Conservation (phyloP, 2,888 invertebrate species). For the Andrena chrysosceles region DNA sequence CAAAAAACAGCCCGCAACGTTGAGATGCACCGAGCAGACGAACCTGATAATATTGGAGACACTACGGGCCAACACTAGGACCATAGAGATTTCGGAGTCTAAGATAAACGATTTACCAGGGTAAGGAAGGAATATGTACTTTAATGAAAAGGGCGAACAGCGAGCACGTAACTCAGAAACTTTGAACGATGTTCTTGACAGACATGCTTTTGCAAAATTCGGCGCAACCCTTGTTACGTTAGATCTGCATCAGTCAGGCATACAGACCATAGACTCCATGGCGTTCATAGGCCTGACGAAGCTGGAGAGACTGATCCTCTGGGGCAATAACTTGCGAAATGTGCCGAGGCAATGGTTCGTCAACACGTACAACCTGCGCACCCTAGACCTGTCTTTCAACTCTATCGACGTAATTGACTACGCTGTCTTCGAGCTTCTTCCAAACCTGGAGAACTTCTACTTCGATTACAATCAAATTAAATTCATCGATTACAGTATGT, state of each 20-base stretch:
- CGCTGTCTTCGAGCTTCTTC: conserved; percentile 66
- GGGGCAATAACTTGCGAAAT: conserved; percentile 75
- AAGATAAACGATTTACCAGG: conserved; percentile 56
- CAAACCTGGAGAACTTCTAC: conserved; percentile 73
- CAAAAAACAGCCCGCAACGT: neutral
- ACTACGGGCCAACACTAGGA: conserved; percentile 53
- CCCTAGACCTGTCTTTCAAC: conserved; percentile 80
- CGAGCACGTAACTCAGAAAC: neutral
- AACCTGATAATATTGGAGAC: conserved; percentile 50
- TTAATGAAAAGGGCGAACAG: neutral
- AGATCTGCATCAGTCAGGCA: conserved; percentile 73
- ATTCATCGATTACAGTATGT: conserved; percentile 71
- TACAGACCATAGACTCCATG: conserved; percentile 69
- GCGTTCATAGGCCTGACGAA: conserved; percentile 73
- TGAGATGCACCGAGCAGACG: conserved; percentile 60
- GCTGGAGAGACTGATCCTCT: conserved; percentile 74
- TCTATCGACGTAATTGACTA: conserved; percentile 71
- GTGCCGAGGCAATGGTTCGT: conserved; percentile 72
- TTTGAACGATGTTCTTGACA: conserved; percentile 42
- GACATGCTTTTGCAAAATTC: conserved; percentile 74
- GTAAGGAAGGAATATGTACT: conserved; percentile 64
- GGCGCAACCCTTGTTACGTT: conserved; percentile 64
- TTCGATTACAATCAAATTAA: conserved; percentile 77
- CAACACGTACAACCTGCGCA: conserved; percentile 68
- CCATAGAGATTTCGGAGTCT: conserved; percentile 67